A percentile compares a stretch with the other conserved stretches of the same genome.
Conservation (phyloP, 1,140 invertebrate genomes). For the Colletes gigas region DNA sequence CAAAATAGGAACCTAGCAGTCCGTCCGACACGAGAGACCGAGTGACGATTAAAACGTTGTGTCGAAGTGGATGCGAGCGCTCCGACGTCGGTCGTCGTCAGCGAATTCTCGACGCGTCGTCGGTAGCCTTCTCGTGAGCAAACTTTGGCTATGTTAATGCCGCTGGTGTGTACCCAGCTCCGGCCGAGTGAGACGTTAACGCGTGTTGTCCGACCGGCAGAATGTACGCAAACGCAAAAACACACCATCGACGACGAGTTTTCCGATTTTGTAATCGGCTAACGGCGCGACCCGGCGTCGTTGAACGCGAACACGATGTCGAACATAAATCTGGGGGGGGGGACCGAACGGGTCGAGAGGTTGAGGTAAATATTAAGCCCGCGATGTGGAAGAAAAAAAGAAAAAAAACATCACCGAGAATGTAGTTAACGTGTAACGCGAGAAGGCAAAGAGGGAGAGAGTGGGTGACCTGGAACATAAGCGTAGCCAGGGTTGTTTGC, state of each 20-base stretch:
- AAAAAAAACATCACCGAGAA: conserved; percentile 11
- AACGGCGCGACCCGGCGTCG: neutral
- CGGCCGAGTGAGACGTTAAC: neutral
- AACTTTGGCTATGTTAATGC: conserved; percentile 39
- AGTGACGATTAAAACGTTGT: conserved; percentile 28
- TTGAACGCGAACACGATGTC: neutral
- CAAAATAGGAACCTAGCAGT: neutral
- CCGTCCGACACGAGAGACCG: neutral
- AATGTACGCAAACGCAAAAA: conserved; percentile 14
- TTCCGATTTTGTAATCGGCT: conserved; percentile 1
- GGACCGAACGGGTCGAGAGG: neutral
- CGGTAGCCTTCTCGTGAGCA: conserved; percentile 23
- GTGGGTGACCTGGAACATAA: conserved; percentile 8
- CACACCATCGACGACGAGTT: neutral
- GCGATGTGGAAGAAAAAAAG: neutral
- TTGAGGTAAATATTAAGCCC: neutral
- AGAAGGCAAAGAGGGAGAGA: conserved; percentile 19
- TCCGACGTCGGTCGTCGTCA: conserved; percentile 15
- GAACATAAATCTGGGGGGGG: neutral
- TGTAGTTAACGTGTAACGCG: conserved; percentile 24
- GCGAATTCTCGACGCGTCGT: conserved; percentile 21
- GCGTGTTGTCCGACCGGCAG: neutral
- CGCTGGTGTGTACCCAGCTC: conserved; percentile 9
- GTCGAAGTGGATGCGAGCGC: neutral
- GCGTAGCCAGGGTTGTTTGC: conserved; percentile 30